Percentiles rank a stretch among this genome's conserved stretches.
Evolutionary conservation across 2,113 vertebrate species (phyloP).

Genomic region (Brachyhypopomus occidentalis): DNA sequence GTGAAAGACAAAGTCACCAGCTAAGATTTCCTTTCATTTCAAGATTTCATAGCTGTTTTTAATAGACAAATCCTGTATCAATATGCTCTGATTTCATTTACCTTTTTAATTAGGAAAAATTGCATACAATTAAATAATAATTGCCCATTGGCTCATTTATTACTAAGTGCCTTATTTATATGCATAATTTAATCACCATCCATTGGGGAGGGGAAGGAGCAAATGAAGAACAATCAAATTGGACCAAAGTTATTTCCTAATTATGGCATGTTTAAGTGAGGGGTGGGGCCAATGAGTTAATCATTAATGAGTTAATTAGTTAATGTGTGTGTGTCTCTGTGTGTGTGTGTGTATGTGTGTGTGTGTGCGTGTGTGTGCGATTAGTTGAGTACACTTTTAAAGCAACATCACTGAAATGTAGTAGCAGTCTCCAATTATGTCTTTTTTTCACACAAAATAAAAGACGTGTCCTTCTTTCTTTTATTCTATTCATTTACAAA

Average conservation of each 20-base stretch:
- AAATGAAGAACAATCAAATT: slow-evolving; percentile 86
- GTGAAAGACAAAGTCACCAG: slow-evolving; percentile 16
- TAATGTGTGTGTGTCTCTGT: slow-evolving; percentile 31
- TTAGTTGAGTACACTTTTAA: too few species aligned
- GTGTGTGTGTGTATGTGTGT: slow-evolving; percentile 31
- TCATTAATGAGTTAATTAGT: too few species aligned
- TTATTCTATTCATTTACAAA: not conserved
- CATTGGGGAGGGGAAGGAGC: slow-evolving; percentile 85
- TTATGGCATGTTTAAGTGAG: slow-evolving; percentile 57
- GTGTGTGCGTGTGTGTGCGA: not conserved
- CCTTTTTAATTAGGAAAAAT: slow-evolving; percentile 55
- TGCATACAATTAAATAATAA: slow-evolving; percentile 72
- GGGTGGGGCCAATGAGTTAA: slow-evolving; percentile 7
- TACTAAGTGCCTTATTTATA: slow-evolving; percentile 96
- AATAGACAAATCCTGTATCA: slow-evolving; percentile 74
- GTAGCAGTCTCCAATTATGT: too few species aligned
- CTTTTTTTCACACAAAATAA: too few species aligned
- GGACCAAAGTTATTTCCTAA: slow-evolving; percentile 71
- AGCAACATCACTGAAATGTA: too few species aligned
- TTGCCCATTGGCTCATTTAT: slow-evolving; percentile 95
- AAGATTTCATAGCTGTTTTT: slow-evolving; percentile 30
- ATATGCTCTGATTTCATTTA: slow-evolving; percentile 45
- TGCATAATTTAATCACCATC: slow-evolving; percentile 97
- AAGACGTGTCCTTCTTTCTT: not conserved
- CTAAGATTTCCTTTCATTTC: too few species aligned